These are phyloP conservation scores for Lepidocolaptes lacrymiger DNA, from an alignment of 2,797 vertebrate species.

Conservation along the genomic window DNA sequence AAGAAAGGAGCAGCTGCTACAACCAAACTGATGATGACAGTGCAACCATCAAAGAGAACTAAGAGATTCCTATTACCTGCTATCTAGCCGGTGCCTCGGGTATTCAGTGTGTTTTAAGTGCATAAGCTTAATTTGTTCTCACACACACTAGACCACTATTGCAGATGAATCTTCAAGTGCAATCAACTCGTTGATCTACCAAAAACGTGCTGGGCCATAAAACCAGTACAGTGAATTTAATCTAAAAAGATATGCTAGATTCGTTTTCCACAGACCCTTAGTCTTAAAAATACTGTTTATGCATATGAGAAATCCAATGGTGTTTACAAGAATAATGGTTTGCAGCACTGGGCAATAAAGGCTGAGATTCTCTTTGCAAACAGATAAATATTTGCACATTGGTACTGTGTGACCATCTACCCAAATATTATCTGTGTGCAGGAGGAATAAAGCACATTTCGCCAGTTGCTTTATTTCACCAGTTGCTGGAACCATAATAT, in stretches of 20 bases:
- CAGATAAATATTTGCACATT: slow-evolving; percentile 67
- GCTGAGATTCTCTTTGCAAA: slow-evolving; percentile 56
- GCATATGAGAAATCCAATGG: slow-evolving; percentile 18
- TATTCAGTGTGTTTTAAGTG: slow-evolving; percentile 13
- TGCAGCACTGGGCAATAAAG: slow-evolving; percentile 15
- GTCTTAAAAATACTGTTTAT: slow-evolving; percentile 30
- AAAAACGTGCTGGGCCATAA: background rate
- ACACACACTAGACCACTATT: background rate
- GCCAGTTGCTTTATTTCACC: slow-evolving; percentile 34
- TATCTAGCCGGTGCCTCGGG: background rate
- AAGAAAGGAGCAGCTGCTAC: slow-evolving; percentile 29
- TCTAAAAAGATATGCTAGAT: slow-evolving; percentile 1
- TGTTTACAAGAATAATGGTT: slow-evolving; percentile 45
- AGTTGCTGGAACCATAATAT: slow-evolving; percentile 17
- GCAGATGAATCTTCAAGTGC: slow-evolving; percentile 3
- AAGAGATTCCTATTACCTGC: background rate
- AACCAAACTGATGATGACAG: slow-evolving; percentile 43
- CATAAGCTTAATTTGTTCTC: slow-evolving; percentile 8
- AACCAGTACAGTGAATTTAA: slow-evolving; percentile 3
- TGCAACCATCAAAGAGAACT: slow-evolving; percentile 22
- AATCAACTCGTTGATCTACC: background rate
- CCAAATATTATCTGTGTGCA: slow-evolving; percentile 52
- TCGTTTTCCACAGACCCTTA: background rate
- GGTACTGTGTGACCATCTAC: slow-evolving; percentile 55
- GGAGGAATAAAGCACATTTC: background rate